Evolutionary conservation across 2,797 vertebrate genomes (phyloP).

Genomic region (Rhincodon typus): DNA sequence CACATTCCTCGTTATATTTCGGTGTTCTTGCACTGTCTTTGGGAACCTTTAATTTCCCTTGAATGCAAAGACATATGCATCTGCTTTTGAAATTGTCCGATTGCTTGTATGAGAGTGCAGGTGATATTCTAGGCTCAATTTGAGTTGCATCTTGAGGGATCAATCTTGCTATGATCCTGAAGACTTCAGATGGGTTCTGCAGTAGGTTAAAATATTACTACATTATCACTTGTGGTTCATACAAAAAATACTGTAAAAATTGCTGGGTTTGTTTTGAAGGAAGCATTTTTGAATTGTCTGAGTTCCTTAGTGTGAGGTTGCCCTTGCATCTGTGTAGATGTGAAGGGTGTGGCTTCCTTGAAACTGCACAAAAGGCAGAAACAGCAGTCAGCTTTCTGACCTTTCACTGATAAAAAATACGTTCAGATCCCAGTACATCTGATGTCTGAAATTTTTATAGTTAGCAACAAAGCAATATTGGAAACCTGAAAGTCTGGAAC

Average conservation of each 20-base stretch:
- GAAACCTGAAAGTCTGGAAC: not conserved
- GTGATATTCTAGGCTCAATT: not conserved
- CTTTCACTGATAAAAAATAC: not conserved
- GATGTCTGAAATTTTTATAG: not conserved
- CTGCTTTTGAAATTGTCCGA: not conserved
- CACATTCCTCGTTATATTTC: not conserved
- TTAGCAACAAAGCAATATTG: not conserved
- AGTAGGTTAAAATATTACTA: not conserved
- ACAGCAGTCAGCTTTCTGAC: not conserved
- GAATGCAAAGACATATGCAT: not conserved
- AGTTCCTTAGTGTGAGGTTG: not conserved
- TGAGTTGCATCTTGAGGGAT: not conserved
- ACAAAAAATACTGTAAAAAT: not conserved
- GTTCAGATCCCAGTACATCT: not conserved
- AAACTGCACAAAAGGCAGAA: not conserved
- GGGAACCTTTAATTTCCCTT: not conserved
- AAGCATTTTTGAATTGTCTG: constrained; percentile 14
- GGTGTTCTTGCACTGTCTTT: not conserved
- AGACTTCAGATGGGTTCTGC: not conserved
- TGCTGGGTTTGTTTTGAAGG: not conserved
- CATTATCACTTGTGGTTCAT: not conserved
- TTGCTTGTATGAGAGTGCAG: not conserved
- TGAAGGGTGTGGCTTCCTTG: constrained; percentile 34
- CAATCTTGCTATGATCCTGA: not conserved
- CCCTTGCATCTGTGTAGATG: not conserved